Conservation (phyloP, 2,113 vertebrate genomes). For the Gasterosteus aculeatus region DNA sequence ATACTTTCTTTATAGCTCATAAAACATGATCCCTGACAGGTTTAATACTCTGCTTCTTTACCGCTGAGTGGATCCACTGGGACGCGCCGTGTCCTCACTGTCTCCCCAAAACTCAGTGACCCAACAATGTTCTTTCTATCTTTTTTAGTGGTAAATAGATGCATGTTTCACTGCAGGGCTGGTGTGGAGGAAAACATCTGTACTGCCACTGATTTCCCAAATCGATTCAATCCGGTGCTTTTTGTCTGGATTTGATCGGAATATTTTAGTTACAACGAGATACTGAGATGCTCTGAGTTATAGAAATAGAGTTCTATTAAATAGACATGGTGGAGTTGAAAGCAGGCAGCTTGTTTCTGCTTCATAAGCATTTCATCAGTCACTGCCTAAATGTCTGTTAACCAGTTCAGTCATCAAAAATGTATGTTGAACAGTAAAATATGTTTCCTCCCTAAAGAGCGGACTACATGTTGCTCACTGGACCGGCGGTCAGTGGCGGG, state of each 20-base stretch:
- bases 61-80: constrained; percentile 23
- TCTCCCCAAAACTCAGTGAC: constrained; percentile 48
- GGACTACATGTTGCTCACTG: neutral
- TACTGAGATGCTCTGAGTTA: neutral
- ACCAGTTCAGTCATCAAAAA: neutral
- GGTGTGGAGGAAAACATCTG: constrained; percentile 19
- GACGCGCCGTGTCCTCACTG: constrained; percentile 6
- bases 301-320: neutral
- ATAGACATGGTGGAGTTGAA: constrained; percentile 24
- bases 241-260: neutral
- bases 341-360: constrained; percentile 25
- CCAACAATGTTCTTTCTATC: constrained; percentile 24
- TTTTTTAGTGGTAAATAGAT: constrained; percentile 26
- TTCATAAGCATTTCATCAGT: constrained; percentile 5
- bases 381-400: constrained; percentile 12
- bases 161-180: constrained; percentile 19
- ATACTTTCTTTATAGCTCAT: constrained; percentile 42
- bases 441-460: neutral
- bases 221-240: neutral
- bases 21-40: constrained; percentile 48
- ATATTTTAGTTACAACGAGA: neutral
- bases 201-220: neutral
- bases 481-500: neutral
- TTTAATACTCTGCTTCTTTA: constrained; percentile 50
- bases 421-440: neutral